Percentiles rank a stretch among this genome's conserved stretches.
Evolutionary conservation across 2,113 vertebrate genomes (phyloP).

Genomic region (Oryctolagus cuniculus): DNA sequence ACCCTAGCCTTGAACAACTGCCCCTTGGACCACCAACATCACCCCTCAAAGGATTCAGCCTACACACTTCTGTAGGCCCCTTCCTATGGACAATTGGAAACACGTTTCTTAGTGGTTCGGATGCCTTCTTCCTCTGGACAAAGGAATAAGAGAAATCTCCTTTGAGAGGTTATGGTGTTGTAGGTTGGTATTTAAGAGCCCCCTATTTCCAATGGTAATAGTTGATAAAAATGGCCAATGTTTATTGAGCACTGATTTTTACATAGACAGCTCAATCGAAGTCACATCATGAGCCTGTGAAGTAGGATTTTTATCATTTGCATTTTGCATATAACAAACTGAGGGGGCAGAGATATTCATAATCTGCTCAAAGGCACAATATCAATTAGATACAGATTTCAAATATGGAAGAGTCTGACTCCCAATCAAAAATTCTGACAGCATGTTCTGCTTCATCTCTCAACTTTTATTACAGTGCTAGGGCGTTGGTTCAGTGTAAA

Average conservation of each 20-base stretch:
- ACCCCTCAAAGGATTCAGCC: background rate
- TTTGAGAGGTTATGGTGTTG: background rate
- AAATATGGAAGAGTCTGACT: background rate
- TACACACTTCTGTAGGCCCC: accelerated
- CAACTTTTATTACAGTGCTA: background rate
- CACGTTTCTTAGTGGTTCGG: background rate
- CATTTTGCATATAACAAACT: background rate
- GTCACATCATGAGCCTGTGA: too few species aligned
- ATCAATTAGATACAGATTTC: background rate
- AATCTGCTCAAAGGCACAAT: background rate
- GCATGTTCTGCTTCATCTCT: background rate
- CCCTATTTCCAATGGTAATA: background rate
- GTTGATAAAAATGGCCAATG: background rate
- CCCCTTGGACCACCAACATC: background rate
- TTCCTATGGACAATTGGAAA: background rate
- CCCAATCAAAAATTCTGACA: background rate
- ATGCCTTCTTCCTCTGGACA: background rate
- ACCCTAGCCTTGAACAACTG: background rate
- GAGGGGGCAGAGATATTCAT: background rate
- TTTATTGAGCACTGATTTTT: background rate
- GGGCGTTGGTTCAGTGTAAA: background rate
- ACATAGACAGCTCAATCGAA: background rate
- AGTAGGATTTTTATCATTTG: background rate
- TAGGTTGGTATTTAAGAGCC: background rate
- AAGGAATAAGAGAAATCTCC: background rate